A percentile compares a stretch with the other conserved stretches of the same genome.
Evolutionary conservation across 2,888 invertebrate genomes (phyloP).

Genomic region (Nemotelus pantherinus): DNA sequence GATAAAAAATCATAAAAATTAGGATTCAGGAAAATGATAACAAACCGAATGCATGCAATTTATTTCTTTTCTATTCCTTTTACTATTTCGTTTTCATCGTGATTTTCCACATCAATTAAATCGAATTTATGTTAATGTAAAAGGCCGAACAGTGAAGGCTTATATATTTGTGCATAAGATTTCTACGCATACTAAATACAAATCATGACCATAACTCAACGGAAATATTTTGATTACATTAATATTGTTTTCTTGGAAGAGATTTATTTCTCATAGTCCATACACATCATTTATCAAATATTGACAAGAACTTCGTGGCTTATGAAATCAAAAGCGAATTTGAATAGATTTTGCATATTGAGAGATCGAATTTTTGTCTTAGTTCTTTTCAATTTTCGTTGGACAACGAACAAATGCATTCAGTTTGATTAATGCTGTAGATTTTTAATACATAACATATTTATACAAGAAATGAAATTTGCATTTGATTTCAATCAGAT

Average conservation of each 20-base stretch:
- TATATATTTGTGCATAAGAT: neutral
- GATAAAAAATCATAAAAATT: too few relatives aligned
- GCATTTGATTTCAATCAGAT: too few relatives aligned
- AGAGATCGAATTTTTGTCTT: neutral
- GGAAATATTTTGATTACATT: neutral
- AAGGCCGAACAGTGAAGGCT: neutral
- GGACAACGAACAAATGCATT: too few relatives aligned
- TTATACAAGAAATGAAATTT: too few relatives aligned
- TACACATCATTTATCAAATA: neutral
- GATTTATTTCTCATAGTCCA: neutral
- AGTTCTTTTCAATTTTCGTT: neutral
- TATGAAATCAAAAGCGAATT: neutral
- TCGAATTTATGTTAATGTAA: neutral
- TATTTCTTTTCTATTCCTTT: neutral
- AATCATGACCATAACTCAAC: too few relatives aligned
- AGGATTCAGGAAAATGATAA: too few relatives aligned
- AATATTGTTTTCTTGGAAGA: neutral
- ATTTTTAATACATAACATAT: too few relatives aligned
- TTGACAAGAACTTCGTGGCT: neutral
- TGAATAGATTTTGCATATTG: neutral
- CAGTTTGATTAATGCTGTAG: too few relatives aligned
- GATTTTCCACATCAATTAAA: neutral
- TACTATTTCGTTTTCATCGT: neutral
- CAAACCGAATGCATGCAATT: neutral
- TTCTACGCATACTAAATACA: too few relatives aligned